phyloP scores from a whole-genome alignment of 2,888 invertebrate species.

The Odontomyia ornata region DNA sequence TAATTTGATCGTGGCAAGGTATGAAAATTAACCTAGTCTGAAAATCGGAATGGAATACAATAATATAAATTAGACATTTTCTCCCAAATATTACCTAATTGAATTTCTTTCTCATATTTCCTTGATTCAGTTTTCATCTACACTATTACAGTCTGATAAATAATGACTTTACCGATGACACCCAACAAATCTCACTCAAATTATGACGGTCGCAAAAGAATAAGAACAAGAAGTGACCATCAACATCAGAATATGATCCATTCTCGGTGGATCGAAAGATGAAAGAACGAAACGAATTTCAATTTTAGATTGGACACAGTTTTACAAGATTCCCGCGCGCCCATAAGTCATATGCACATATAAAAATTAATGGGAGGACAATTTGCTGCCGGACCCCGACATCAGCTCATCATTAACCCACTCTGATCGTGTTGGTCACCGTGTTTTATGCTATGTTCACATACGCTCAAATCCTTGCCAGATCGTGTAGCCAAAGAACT shows the following conservation, averaged over 20 bases:
- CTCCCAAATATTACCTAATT: no score
- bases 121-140: conserved; percentile 17
- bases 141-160: neutral
- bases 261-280: conserved; percentile 1
- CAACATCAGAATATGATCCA: no score
- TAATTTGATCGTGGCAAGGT: no score
- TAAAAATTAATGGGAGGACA: neutral
- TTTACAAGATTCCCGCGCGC: conserved; percentile 23
- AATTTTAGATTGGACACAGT: conserved; percentile 44
- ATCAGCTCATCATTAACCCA: conserved; percentile 6
- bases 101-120: no score
- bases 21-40: no score
- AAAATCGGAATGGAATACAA: no score
- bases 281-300: conserved; percentile 42
- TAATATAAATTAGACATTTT: no score
- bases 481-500: conserved; percentile 12
- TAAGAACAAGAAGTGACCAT: conserved; percentile 10
- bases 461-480: neutral
- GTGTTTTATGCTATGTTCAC: neutral
- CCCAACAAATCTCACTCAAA: conserved; percentile 22
- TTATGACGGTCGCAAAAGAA: no score
- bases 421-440: conserved; percentile 35
- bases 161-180: neutral
- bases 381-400: neutral
- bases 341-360: conserved; percentile 33